Conservation (phyloP, 2,113 vertebrate species). For the Antidorcas marsupialis region DNA sequence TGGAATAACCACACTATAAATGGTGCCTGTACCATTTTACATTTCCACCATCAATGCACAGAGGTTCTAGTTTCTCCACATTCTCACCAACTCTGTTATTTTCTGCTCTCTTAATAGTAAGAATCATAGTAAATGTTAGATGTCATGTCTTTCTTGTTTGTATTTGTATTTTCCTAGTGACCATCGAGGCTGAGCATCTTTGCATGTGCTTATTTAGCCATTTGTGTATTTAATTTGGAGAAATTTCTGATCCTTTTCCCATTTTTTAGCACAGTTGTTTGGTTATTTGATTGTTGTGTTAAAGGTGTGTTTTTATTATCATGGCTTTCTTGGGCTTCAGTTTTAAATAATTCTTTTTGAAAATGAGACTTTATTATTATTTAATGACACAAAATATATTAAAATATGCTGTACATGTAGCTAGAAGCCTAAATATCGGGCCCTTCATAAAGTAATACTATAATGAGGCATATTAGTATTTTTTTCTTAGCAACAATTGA, state of each 20-base stretch:
- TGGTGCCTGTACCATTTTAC: background rate
- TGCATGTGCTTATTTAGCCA: background rate
- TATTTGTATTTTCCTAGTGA: background rate
- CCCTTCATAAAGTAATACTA: background rate
- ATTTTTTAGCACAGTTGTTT: background rate
- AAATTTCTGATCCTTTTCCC: background rate
- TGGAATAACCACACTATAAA: background rate
- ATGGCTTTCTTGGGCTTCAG: background rate
- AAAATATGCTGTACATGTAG: background rate
- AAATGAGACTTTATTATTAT: background rate
- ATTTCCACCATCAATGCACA: background rate
- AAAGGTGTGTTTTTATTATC: background rate
- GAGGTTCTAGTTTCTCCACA: background rate
- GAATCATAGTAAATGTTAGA: background rate
- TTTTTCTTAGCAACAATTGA: background rate
- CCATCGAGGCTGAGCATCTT: background rate
- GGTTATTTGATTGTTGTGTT: background rate
- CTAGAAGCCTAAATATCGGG: background rate
- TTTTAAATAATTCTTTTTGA: background rate
- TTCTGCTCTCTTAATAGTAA: background rate
- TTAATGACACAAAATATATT: background rate
- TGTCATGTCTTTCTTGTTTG: background rate
- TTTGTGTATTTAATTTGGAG: background rate
- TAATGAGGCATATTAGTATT: background rate
- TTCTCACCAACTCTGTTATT: background rate